phyloP scores from a whole-genome alignment of 2,113 vertebrate genomes.

The Archilochus colubris region DNA sequence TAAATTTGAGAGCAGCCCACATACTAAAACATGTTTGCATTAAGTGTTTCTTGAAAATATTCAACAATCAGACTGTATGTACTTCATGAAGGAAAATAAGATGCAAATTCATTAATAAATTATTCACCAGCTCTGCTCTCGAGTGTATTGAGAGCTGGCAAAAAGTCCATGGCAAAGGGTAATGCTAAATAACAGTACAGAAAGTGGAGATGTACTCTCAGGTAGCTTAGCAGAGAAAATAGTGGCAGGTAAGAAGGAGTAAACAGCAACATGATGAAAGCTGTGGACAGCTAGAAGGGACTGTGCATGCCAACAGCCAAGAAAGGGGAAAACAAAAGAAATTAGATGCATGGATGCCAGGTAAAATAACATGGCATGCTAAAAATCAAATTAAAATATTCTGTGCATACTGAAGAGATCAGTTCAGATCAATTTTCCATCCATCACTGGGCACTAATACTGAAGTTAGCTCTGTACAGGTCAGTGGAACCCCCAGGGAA shows the following conservation, averaged over 20 bases:
- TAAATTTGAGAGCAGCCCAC: not conserved
- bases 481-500: not conserved
- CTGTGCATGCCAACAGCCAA: not conserved
- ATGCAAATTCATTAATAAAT: not conserved
- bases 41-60: not conserved
- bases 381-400: not conserved
- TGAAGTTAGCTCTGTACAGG: not conserved
- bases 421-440: not conserved
- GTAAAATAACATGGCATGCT: not conserved
- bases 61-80: not conserved
- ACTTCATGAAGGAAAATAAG: not conserved
- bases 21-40: not conserved
- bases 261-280: slow-evolving; percentile 28
- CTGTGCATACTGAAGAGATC: not conserved
- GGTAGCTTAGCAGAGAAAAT: not conserved
- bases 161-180: not conserved
- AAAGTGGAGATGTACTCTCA: not conserved
- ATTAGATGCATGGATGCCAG: not conserved
- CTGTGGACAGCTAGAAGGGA: not conserved
- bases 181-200: not conserved
- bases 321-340: not conserved
- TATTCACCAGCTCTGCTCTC: slow-evolving; percentile 24
- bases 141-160: not conserved
- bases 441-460: not conserved
- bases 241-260: not conserved